Conservation (phyloP, 1,140 invertebrate species). For the Hyphantria cunea region DNA sequence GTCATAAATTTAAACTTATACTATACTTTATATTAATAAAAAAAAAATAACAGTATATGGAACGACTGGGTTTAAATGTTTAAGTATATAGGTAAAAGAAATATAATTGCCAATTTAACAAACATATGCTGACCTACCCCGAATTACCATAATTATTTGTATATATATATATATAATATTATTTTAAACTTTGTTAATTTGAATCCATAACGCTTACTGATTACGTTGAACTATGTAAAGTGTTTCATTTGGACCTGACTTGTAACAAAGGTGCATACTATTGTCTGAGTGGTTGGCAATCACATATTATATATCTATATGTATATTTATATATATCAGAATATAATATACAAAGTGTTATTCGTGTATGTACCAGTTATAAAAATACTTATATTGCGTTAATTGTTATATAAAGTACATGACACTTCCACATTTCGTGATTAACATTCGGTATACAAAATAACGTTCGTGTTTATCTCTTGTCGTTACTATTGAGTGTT, state of each 20-base stretch:
- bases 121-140: constrained; percentile 24
- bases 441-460: constrained; percentile 8
- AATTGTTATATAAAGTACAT: constrained; percentile 27
- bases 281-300: constrained; percentile 27
- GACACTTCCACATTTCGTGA: constrained; percentile 20
- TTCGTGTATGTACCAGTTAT: constrained; percentile 27
- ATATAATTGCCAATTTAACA: constrained; percentile 25
- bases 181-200: constrained; percentile 29
- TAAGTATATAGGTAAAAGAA: constrained; percentile 1
- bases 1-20: too few species aligned
- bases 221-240: constrained; percentile 25
- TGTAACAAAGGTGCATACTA: constrained; percentile 26
- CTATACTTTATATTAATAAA: too few species aligned
- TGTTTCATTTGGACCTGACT: constrained; percentile 26
- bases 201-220: constrained; percentile 28
- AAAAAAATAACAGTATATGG: not conserved
- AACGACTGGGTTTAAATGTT: constrained; percentile 26
- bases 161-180: constrained; percentile 23
- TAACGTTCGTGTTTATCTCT: constrained; percentile 21
- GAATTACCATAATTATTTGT: constrained; percentile 20
- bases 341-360: constrained; percentile 28
- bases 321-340: constrained; percentile 22
- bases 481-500: constrained; percentile 41
- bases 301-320: constrained; percentile 3
- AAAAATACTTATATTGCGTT: constrained; percentile 21